Conservation (phyloP, 2,113 vertebrate genomes). For the Sinocyclocheilus anophthalmus region DNA sequence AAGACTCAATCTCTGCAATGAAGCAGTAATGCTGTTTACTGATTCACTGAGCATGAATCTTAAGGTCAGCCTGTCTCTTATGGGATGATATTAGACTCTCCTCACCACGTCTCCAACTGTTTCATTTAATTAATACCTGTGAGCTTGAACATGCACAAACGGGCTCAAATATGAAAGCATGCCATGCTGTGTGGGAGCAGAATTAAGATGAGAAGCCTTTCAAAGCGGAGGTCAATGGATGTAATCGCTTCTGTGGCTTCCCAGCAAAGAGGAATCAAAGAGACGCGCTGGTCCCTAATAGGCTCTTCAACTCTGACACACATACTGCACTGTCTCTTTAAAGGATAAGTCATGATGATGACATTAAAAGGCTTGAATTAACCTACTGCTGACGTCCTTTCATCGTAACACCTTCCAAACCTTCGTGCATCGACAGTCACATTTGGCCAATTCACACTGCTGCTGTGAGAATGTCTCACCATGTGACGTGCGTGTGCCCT, state of each 20-base stretch:
- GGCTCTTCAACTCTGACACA: slow-evolving; percentile 5
- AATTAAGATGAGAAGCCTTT: slow-evolving; percentile 40
- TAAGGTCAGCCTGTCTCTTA: slow-evolving; percentile 28
- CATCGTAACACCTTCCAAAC: neutral
- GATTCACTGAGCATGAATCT: slow-evolving; percentile 22
- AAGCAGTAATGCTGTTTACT: slow-evolving; percentile 36
- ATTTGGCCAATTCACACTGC: slow-evolving; percentile 17
- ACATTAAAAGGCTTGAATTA: slow-evolving; percentile 8
- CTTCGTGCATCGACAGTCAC: slow-evolving; percentile 5
- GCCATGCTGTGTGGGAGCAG: neutral
- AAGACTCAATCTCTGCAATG: neutral
- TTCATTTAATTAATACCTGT: slow-evolving; percentile 50
- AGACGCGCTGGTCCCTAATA: slow-evolving; percentile 1
- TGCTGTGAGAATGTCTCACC: slow-evolving; percentile 14
- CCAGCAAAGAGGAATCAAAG: slow-evolving; percentile 42
- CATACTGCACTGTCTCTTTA: neutral
- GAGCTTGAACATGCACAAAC: slow-evolving; percentile 11
- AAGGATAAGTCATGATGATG: neutral
- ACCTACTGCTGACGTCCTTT: neutral
- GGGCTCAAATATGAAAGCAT: slow-evolving; percentile 3
- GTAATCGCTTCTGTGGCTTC: slow-evolving; percentile 20
- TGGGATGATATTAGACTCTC: too few relatives aligned
- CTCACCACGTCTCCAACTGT: slow-evolving; percentile 11
- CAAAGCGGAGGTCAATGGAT: slow-evolving; percentile 29
- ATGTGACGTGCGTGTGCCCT: neutral